Percentiles rank a stretch among this genome's conserved stretches.
Evolutionary conservation across 2,797 vertebrate species (phyloP).

Genomic region (Tenualosa thibaudeaui): DNA sequence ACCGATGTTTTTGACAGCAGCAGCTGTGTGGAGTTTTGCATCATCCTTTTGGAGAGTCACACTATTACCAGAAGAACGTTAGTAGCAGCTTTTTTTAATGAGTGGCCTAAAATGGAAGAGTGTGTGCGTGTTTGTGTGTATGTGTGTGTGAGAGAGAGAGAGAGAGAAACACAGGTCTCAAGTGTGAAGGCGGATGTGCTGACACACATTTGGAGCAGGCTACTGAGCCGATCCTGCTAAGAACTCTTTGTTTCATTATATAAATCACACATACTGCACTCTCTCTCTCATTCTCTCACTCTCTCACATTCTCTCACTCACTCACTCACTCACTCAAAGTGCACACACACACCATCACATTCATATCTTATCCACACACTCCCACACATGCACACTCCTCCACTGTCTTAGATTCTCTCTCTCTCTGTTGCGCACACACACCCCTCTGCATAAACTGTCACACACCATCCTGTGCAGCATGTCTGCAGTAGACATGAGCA

Average conservation of each 20-base stretch:
- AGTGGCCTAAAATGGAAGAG: neutral
- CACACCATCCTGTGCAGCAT: neutral
- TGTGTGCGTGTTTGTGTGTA: no score
- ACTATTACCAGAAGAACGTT: neutral
- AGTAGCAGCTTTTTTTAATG: neutral
- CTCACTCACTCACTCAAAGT: no score
- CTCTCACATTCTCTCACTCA: no score
- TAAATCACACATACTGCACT: neutral
- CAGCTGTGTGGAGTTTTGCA: neutral
- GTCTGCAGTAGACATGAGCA: neutral
- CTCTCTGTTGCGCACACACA: neutral
- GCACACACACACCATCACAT: neutral
- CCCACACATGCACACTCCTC: neutral
- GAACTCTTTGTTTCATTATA: neutral
- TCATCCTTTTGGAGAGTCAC: neutral
- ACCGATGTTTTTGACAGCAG: neutral
- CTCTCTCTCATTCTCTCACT: no score
- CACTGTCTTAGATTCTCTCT: no score
- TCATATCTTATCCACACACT: neutral
- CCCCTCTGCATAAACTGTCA: neutral
- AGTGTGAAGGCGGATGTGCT: neutral
- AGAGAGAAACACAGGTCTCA: neutral
- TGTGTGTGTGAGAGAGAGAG: no score
- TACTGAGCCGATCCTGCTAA: neutral
- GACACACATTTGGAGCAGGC: neutral